phyloP scores from a whole-genome alignment of 2,888 invertebrate species.

The Volucella zonaria region DNA sequence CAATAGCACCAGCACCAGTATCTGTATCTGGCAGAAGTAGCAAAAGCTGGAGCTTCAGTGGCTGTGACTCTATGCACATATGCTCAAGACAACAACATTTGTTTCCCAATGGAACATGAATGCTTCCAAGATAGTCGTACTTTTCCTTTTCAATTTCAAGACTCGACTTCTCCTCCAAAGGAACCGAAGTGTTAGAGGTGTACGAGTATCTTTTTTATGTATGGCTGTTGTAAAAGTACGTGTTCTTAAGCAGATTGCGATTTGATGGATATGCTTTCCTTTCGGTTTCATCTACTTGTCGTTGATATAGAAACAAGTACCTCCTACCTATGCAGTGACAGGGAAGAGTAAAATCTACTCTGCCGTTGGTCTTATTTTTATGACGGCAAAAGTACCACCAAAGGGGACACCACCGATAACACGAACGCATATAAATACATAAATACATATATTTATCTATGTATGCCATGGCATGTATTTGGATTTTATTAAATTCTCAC shows the following conservation, averaged over 20 bases:
- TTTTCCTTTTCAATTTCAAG: conserved; percentile 61
- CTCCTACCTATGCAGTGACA: neutral
- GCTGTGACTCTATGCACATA: conserved; percentile 16
- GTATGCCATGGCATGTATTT: conserved; percentile 6
- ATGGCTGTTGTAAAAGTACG: conserved; percentile 8
- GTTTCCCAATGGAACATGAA: conserved; percentile 37
- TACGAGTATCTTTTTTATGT: conserved; percentile 36
- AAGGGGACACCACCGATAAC: no score
- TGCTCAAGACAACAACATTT: conserved; percentile 60
- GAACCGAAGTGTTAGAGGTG: conserved; percentile 22
- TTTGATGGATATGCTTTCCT: conserved; percentile 46
- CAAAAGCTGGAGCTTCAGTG: no score
- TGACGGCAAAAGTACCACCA: no score
- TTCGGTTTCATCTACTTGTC: conserved; percentile 56
- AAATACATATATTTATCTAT: no score
- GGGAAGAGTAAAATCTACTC: no score
- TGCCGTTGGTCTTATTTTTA: no score
- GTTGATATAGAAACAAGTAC: conserved; percentile 33
- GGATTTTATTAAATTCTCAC: conserved; percentile 41
- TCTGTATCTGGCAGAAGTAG: neutral
- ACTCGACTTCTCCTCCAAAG: conserved; percentile 52
- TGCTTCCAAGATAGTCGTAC: conserved; percentile 20
- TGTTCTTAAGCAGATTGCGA: conserved; percentile 42
- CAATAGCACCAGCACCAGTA: neutral
- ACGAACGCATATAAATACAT: no score